phyloP scores from a whole-genome alignment of 2,113 vertebrate genomes.

The Passerina amoena region DNA sequence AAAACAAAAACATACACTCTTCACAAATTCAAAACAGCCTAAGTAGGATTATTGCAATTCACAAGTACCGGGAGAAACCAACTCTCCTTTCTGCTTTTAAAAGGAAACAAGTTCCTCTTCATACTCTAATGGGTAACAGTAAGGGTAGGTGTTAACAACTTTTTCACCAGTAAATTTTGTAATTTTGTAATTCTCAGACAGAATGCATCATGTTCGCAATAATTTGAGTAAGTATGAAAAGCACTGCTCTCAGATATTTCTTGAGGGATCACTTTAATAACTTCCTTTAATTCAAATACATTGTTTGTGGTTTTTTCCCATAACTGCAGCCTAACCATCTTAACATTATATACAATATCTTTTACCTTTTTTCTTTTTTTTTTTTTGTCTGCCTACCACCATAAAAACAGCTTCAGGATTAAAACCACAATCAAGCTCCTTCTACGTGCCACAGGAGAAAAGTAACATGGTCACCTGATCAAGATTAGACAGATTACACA shows the following conservation, averaged over 20 bases:
- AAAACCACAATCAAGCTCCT: background rate
- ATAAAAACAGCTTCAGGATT: constrained; percentile 3
- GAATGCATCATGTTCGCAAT: background rate
- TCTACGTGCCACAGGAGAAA: constrained; percentile 32
- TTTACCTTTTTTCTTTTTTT: background rate
- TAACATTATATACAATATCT: background rate
- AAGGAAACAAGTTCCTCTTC: background rate
- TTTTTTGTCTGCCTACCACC: background rate
- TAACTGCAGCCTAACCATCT: background rate
- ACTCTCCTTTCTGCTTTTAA: background rate
- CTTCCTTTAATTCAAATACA: background rate
- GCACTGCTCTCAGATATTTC: background rate
- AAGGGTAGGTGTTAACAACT: background rate
- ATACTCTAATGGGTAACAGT: background rate
- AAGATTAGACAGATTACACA: constrained; percentile 61
- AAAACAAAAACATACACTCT: background rate
- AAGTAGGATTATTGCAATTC: background rate
- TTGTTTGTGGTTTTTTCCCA: background rate
- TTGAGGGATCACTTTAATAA: background rate
- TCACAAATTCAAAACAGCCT: background rate
- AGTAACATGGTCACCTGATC: constrained; percentile 22
- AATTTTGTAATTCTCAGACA: background rate
- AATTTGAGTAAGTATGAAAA: background rate
- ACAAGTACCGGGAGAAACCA: background rate
- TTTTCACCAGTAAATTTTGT: background rate